Evolutionary conservation across 2,797 vertebrate genomes (phyloP).

Genomic region (Typhlichthys eigenmanni): DNA sequence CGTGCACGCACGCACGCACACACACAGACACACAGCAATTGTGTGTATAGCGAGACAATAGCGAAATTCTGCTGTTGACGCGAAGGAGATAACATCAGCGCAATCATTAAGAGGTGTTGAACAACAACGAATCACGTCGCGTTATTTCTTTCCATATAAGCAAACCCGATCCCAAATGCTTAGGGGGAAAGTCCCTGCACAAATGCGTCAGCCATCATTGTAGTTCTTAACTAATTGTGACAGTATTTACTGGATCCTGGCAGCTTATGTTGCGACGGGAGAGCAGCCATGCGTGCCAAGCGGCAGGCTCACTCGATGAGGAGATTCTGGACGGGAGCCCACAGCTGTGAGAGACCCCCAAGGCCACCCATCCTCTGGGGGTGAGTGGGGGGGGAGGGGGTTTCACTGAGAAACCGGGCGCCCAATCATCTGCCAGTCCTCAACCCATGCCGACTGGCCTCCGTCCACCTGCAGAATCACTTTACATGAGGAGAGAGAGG

Average conservation of each 20-base stretch:
- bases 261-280: slow-evolving; percentile 52
- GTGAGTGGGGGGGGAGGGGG: slow-evolving; percentile 56
- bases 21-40: slow-evolving; percentile 5
- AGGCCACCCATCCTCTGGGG: slow-evolving; percentile 2
- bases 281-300: slow-evolving; percentile 24
- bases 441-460: slow-evolving; percentile 51
- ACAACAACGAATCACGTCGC: slow-evolving; percentile 34
- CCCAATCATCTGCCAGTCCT: slow-evolving; percentile 63
- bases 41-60: slow-evolving; percentile 25
- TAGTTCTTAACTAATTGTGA: slow-evolving; percentile 54
- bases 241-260: slow-evolving; percentile 56
- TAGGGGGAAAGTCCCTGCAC: slow-evolving; percentile 45
- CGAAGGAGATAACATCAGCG: neutral
- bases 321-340: slow-evolving; percentile 55
- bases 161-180: slow-evolving; percentile 39
- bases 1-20: slow-evolving; percentile 30
- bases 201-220: slow-evolving; percentile 52
- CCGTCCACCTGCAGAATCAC: slow-evolving; percentile 71
- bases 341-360: slow-evolving; percentile 42
- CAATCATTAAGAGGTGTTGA: slow-evolving; percentile 20
- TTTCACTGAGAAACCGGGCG: slow-evolving; percentile 60
- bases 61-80: slow-evolving; percentile 33
- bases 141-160: slow-evolving; percentile 43
- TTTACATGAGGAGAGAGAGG: slow-evolving; percentile 54
- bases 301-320: slow-evolving; percentile 50